Base-by-base conservation (phyloP, 2,888 invertebrate genomes). In the Chymomyza caudatula region DNA sequence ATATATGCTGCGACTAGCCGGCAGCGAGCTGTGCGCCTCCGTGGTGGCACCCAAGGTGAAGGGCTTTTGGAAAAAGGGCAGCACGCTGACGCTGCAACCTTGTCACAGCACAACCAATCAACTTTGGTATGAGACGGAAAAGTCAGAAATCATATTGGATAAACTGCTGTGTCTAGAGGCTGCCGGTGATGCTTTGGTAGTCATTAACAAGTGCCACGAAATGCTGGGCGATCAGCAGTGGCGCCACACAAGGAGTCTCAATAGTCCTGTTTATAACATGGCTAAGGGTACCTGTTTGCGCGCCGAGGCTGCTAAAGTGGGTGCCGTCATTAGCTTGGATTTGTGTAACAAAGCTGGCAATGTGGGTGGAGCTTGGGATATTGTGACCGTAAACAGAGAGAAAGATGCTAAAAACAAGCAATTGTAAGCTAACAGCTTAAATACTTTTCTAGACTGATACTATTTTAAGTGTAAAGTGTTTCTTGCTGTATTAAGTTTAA, bases 201-300 rank as follows among this genome's bases (percentile, higher is more conserved):
- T 93, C 63, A 91, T 98, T 8, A 94, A 95, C 77, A 98, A 98
- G 90, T 98, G 98, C 86, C 98, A 98, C 85, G 97, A 96, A 89
- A 94, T 96, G 92, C 95, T 96, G 11, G 96, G 96, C 0, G 93
- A 95, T 74, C 98, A 98, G 90, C 96, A 97, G 85, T 99, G 98
- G 98, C 94, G 94, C 60, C 95, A 96, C 87, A 94, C 94, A 71
- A 93, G 93, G 69, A 91, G 93, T 78, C 93, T 92, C 60, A 92
- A 92, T 58, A 94, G 94, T 69, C 95, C 96, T 0, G 92, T 97
- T 52, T 97, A 97, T 90, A 97, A 96, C 87, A 92, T 95, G 79
- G 97, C 97, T 17, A 94, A 95, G 4, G 97, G 97, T 0, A 95
- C 95, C 74, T 97, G 97, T 85, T 90, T 97, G 29, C 94, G 94